phyloP scores from a whole-genome alignment of 2,113 vertebrate genomes.

The Indri indri region DNA sequence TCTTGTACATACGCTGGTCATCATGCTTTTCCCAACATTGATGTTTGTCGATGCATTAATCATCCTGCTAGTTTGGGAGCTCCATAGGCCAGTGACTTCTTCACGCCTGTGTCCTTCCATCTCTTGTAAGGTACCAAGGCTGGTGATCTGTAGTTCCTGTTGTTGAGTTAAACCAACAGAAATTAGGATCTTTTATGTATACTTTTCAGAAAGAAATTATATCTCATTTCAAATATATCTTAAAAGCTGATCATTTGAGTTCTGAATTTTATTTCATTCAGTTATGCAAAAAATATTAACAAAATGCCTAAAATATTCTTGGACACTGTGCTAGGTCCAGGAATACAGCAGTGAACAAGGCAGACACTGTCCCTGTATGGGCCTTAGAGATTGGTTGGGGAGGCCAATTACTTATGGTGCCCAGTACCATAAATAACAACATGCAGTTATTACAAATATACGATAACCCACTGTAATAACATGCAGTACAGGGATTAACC shows the following conservation, averaged over 20 bases:
- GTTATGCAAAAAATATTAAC: neutral
- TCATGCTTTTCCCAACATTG: neutral
- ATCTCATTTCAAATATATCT: neutral
- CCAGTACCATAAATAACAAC: neutral
- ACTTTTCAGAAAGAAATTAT: neutral
- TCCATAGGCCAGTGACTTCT: neutral
- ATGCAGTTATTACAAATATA: no score
- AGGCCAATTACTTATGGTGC: neutral
- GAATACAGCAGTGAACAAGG: neutral
- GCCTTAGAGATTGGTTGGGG: neutral
- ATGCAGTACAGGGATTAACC: neutral
- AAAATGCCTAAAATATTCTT: neutral
- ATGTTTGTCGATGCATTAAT: neutral
- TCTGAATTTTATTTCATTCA: neutral
- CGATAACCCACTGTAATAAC: no score
- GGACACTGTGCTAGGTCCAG: neutral
- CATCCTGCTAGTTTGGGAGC: neutral
- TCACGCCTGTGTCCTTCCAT: neutral
- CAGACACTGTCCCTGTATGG: neutral
- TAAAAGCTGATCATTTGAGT: neutral
- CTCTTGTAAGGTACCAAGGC: neutral
- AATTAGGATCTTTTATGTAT: neutral
- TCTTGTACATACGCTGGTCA: accelerated
- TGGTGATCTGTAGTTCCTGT: neutral
- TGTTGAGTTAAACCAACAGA: neutral